A percentile compares a stretch with the other conserved stretches of the same genome.
Evolutionary conservation across 1,140 invertebrate species (phyloP).

Genomic region (Drosophila kepulauana): DNA sequence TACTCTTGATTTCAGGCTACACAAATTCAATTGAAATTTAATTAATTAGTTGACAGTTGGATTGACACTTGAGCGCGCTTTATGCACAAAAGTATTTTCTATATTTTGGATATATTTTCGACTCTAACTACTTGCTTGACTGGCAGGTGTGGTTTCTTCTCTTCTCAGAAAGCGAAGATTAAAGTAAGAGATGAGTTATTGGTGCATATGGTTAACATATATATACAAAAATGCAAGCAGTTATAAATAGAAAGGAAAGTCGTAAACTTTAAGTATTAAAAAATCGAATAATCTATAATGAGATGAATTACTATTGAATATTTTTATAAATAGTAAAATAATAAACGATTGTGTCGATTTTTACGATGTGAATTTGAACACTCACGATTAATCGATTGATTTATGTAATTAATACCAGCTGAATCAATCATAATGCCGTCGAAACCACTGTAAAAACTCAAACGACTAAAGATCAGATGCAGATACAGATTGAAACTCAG

Average conservation of each 20-base stretch:
- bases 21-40: conserved; percentile 83
- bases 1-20: conserved; percentile 57
- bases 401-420: conserved; percentile 44
- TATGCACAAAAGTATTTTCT: conserved; percentile 33
- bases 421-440: conserved; percentile 65
- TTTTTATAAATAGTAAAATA: conserved; percentile 6
- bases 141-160: conserved; percentile 58
- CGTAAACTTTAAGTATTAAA: not conserved
- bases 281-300: not conserved
- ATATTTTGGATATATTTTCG: conserved; percentile 10
- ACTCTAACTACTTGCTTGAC: conserved; percentile 38
- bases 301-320: not conserved
- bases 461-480: not conserved
- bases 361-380: conserved; percentile 24
- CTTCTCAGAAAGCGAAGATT: conserved; percentile 61
- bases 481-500: conserved; percentile 14
- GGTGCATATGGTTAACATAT: not conserved
- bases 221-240: not conserved
- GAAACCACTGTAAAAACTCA: not conserved
- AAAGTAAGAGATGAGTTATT: conserved; percentile 3
- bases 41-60: conserved; percentile 83
- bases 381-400: conserved; percentile 43
- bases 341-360: conserved; percentile 14
- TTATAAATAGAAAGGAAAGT: not conserved
- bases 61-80: conserved; percentile 76